Evolutionary conservation across 2,888 invertebrate genomes (phyloP), one percentile per base, ranked within the genome.

Genomic region (Ecdyonurus torrentis): DNA sequence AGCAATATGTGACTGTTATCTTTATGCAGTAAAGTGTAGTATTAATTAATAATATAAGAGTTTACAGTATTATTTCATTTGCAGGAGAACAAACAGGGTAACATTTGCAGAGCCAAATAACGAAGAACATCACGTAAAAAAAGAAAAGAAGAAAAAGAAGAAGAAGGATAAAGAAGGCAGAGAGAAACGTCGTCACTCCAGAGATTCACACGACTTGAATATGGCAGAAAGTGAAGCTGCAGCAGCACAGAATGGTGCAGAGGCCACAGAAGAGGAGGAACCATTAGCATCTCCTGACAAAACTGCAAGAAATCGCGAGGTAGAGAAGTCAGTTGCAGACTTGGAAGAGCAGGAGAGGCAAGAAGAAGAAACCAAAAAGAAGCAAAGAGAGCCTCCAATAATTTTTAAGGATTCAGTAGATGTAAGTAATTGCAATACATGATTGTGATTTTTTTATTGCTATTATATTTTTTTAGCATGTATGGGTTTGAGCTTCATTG

Each of bases 351-450:
- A 81, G 55, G 85, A 85, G 67, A 78, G 80, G 64, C 78, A 80
- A 59, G 81, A 81, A 67, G 81, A 83, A 65, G 89, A 89, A 73
- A 85, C 83, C 72, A 81, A 82, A 70, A 85, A 84, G 74, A 83
- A 83, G 69, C 79, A 79, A 65, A 79, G 86, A 62, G 88, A 90
- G 72, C 91, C 91, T 61, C 89, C 91, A 55, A 84, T 91, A 70
- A 84, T 90, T 52, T 91, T 82, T 75, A 82, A 80, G 69, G 86
- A 86, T 71, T 67, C 73, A 18, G 76, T 88, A 67, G 86, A 89
- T 72, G 86, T 87, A 72, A 82, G 81, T 79, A 64, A 18, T n/a
- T n/a, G n/a, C n/a, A n/a, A n/a, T n/a, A n/a, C n/a, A n/a, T n/a
- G n/a, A n/a, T n/a, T n/a, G n/a, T n/a, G n/a, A n/a, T n/a, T n/a